Base-by-base conservation (phyloP, 2,888 invertebrate genomes). In the Polydesmus complanatus region DNA sequence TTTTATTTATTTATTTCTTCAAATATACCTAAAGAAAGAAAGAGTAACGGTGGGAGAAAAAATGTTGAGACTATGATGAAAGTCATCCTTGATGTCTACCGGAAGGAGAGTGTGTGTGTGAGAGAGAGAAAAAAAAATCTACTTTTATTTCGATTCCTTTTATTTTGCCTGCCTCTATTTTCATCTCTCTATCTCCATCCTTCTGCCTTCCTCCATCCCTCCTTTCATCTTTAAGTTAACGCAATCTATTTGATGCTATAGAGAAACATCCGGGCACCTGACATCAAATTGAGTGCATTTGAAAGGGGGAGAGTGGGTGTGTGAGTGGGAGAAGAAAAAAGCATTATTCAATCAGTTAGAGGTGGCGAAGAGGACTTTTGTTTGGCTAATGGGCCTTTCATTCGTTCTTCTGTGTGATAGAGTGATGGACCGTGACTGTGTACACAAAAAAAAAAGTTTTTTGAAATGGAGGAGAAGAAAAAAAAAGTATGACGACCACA, bases 241-340 rank as follows among this genome's bases (percentile, higher is more conserved):
- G 49, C 56, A 5, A 37, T 49, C 56, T 14, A 37, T 19, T 55
- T 37, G 37, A 37, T 37, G 37, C 37, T 37, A 37, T 37, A 37
- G 37, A 37, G 37, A 37, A 37, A 37, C 37, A 37, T 37, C 23
- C 27, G 56, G 56, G 27, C 56, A 55, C 27, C 56, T 47, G 56
- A 49, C 27, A 56, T 56, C 49, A 56, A 56, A 56, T 56, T 49
- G 56, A 56, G 56, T 56, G 56, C 56, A 56, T 8, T 56, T 27
- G 56, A 56, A 56, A 23, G 49, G 56, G 23, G 37, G 37, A 37
- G 37, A 8, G 37, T 8, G n/a, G 37, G 5, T 37, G 37, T 37
- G 14, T 37, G 37, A 37, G 37, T 5, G 37, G 37, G 37, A 37
- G 37, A 37, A 37, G 37, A 14, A 37, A 37, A 37, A 37, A 37